Evolutionary conservation across 1,140 invertebrate species (phyloP), one percentile per base, ranked within the genome.

Genomic region (Eurosta solidaginis): DNA sequence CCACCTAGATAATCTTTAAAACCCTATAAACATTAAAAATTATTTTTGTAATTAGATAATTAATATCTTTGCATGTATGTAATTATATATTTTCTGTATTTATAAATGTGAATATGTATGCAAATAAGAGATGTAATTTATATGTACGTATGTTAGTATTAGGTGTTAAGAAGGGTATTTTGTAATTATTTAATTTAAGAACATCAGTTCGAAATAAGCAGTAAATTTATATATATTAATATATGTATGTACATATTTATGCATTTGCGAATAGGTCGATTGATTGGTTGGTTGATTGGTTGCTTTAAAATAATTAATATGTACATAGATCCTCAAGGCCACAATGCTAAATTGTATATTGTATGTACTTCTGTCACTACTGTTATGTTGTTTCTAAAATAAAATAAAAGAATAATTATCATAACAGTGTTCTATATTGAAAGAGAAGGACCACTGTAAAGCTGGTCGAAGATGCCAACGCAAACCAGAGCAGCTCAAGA

Each of bases 1-100:
- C 84, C 77, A 76, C 83, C 73, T 83, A 86, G 50, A 77, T 79
- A 29, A 76, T 50, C 36, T 54, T 40, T 1, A 40, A 33, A 17
- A 29, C 9, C 7, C 14, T 49, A 74, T 10, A 74, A 75, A 54
- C 47, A 44, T 75, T 12, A 2, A 27, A 27, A 12, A 44, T 75
- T 59, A 49, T 20, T 25, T 45, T 78, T 47, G 12, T 7, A 12
- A n/a, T n/a, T n/a, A n/a, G n/a, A 20, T 50, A 29, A 68, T 27
- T 29, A 3, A 20, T 74, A 14, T 47, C 45, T 27, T 73, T 49
- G 22, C 29, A 20, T 29, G 25, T 52, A 49, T 77, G 54, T 77
- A 63, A 33, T 68, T 42, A 14, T 54, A 52, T 77, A 50, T 79
- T 54, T 20, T 45, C 47, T 4, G 68, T 25, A 27, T 79, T 52